Evolutionary conservation across 2,888 invertebrate species (phyloP).

Genomic region (Cosmorhoe ocellata): DNA sequence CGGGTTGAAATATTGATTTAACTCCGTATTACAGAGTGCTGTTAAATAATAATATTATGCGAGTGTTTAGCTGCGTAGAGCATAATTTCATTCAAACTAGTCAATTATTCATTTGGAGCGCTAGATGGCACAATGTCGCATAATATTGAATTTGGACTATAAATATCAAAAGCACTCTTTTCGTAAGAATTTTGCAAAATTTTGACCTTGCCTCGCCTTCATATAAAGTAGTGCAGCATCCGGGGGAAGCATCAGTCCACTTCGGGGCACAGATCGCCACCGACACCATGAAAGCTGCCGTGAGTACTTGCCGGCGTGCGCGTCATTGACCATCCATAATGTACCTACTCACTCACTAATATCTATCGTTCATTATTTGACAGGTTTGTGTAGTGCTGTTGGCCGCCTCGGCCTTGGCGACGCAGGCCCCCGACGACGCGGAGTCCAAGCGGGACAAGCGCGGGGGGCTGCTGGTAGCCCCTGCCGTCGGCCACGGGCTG

Average conservation of each 20-base stretch:
- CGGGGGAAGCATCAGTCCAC: slow-evolving; percentile 31
- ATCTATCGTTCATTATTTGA: neutral
- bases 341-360: no score
- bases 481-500: slow-evolving; percentile 19
- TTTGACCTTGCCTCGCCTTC: slow-evolving; percentile 27
- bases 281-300: slow-evolving; percentile 47
- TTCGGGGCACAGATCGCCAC: slow-evolving; percentile 9
- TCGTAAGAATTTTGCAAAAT: slow-evolving; percentile 41
- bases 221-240: slow-evolving; percentile 36
- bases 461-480: slow-evolving; percentile 28
- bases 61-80: no score
- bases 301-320: slow-evolving; percentile 37
- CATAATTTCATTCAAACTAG: neutral
- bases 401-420: slow-evolving; percentile 41
- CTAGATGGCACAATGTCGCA: slow-evolving; percentile 25
- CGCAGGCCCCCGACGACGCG: slow-evolving; percentile 28
- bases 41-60: no score
- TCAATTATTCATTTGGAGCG: slow-evolving; percentile 11
- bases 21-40: no score
- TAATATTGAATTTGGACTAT: slow-evolving; percentile 22
- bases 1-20: no score
- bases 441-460: slow-evolving; percentile 50
- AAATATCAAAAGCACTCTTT: slow-evolving; percentile 31
- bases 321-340: neutral
- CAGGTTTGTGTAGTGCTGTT: slow-evolving; percentile 47